Evolutionary conservation across 2,888 invertebrate genomes (phyloP), one percentile per base, ranked within the genome.

Genomic region (Hirtodrosophila confusa): DNA sequence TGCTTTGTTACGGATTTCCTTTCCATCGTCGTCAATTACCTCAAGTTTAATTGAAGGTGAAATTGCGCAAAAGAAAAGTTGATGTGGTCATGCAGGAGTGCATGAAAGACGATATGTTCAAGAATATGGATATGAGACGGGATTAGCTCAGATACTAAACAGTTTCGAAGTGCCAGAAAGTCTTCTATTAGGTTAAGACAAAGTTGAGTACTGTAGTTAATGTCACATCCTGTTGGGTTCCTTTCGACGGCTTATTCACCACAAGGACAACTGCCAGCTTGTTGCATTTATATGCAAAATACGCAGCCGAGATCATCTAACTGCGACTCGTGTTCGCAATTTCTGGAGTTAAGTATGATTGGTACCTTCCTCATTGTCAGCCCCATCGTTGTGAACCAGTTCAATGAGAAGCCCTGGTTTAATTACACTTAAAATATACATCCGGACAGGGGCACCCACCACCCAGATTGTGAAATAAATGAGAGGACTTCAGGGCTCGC

Each of bases 11-110:
- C 31, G 57, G 33, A 60, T 65, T 78, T 82, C 64, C 57, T 68
- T 64, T 60, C 60, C 72, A 61, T 77, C 83, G 66, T 56, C 64
- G 78, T 73, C 87, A 87, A 83, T 85, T 85, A 82, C 79, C 77
- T 64, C 68, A 84, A 87, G 83, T 84, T 84, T 84, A 84, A 84
- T 85, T 84, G 87, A 87, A 85, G 87, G 80, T 85, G 86, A 84
- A 84, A 82, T 82, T 78, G 69, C 37, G 66, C 41, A 61, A 57
- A 60, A 68, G 53, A 65, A 63, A 78, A 74, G 51, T 71, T 79
- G 61, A 76, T 79, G 83, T 79, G 83, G 79, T 80, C 86, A 83
- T 64, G 63, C 76, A 61, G 72, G 72, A 75, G 71, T 62, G 54
- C 37, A 67, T 56, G 57, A 56, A 56, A 68, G 47, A 10, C 54